A percentile compares a stretch with the other conserved stretches of the same genome.
phyloP scores from a whole-genome alignment of 2,797 vertebrate genomes.

The Halcyon chelicuti region DNA sequence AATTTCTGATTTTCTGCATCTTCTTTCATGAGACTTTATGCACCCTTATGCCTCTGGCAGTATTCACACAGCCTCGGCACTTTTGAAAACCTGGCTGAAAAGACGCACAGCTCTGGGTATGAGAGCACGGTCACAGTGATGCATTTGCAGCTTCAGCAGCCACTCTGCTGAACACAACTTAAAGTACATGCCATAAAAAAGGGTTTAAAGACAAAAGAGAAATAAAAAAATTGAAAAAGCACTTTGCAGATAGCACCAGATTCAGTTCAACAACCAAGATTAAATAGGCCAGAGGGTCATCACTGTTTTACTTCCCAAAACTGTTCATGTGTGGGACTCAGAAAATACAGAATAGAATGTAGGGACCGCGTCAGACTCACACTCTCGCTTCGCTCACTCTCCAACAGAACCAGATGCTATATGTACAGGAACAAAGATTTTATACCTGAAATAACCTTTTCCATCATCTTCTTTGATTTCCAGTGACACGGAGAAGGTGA shows the following conservation, averaged over 20 bases:
- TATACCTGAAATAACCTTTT: slow-evolving; percentile 96
- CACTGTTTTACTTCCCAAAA: neutral
- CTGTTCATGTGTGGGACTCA: neutral
- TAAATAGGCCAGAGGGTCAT: neutral
- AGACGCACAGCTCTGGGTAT: neutral
- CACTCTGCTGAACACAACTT: neutral
- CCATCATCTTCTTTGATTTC: slow-evolving; percentile 99
- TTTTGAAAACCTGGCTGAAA: neutral
- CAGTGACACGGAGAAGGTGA: slow-evolving; percentile 95
- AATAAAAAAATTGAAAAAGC: neutral
- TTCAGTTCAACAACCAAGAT: neutral
- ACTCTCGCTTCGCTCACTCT: neutral
- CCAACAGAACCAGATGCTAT: neutral
- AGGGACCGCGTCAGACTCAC: neutral
- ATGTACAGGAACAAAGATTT: neutral
- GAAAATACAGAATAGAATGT: neutral
- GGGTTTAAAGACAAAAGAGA: neutral
- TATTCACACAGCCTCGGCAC: neutral
- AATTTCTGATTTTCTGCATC: neutral
- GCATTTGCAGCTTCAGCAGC: neutral
- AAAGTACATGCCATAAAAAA: neutral
- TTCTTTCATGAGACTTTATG: neutral
- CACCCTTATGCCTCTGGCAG: neutral
- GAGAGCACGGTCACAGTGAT: neutral
- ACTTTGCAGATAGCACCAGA: neutral